These are phyloP conservation scores for Pharmacophagus antenor DNA, from an alignment of 2,888 invertebrate genomes.

Conservation along the genomic window DNA sequence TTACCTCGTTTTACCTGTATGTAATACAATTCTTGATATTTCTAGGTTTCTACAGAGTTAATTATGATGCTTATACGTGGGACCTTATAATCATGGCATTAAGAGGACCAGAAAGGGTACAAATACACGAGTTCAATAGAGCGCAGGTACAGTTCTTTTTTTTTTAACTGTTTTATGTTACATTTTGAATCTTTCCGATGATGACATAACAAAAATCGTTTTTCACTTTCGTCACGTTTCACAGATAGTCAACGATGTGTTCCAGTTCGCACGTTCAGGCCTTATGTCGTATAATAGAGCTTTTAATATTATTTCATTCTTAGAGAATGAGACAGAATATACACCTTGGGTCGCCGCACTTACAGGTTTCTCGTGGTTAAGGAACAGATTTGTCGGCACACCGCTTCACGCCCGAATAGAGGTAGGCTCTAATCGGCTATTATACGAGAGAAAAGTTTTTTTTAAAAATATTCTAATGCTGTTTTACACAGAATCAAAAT, in stretches of 20 bases:
- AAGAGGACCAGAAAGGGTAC: constrained; percentile 45
- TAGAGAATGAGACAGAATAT: constrained; percentile 84
- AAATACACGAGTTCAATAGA: constrained; percentile 84
- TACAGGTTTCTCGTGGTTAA: constrained; percentile 76
- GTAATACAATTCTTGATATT: neutral
- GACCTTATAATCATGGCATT: constrained; percentile 67
- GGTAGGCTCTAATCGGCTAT: constrained; percentile 37
- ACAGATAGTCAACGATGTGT: constrained; percentile 87
- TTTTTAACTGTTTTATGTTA: neutral
- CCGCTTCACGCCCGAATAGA: constrained; percentile 42
- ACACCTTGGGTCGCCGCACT: constrained; percentile 89
- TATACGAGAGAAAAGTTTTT: too few relatives aligned
- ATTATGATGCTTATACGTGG: constrained; percentile 83
- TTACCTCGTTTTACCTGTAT: too few relatives aligned
- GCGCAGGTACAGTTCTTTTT: constrained; percentile 80
- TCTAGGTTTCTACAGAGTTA: constrained; percentile 84
- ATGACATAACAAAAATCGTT: neutral
- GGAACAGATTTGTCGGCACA: constrained; percentile 56
- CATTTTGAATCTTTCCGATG: neutral
- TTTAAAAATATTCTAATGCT: too few relatives aligned
- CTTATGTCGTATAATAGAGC: constrained; percentile 82
- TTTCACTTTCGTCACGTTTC: constrained; percentile 32
- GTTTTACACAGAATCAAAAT: too few relatives aligned
- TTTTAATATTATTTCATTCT: constrained; percentile 84
- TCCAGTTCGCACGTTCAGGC: constrained; percentile 87